phyloP scores from a whole-genome alignment of 2,888 invertebrate genomes.

The Aphrophora alni region DNA sequence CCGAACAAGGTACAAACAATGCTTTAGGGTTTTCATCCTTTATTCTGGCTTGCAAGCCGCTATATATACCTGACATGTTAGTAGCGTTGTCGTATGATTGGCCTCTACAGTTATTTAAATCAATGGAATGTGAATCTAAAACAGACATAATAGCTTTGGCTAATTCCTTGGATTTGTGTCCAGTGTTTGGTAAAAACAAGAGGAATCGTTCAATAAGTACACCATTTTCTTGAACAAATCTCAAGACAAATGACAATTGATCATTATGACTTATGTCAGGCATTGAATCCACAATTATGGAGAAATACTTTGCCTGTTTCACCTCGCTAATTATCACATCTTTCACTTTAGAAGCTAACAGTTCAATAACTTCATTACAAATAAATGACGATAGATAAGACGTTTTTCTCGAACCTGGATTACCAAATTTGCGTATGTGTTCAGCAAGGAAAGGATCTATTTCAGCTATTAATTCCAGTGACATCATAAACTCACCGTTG shows the following conservation, averaged over 20 bases:
- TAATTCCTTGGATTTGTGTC: constrained; percentile 29
- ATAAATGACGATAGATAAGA: constrained; percentile 33
- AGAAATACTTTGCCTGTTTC: constrained; percentile 26
- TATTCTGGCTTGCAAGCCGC: constrained; percentile 30
- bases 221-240: constrained; percentile 29
- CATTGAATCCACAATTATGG: constrained; percentile 21
- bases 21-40: constrained; percentile 25
- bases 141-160: constrained; percentile 17
- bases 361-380: constrained; percentile 30
- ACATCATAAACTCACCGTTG: constrained; percentile 32
- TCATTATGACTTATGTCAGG: constrained; percentile 26
- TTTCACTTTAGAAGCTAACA: constrained; percentile 26
- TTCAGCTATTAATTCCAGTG: constrained; percentile 37
- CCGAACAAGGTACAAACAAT: constrained; percentile 21
- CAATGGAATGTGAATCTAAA: constrained; percentile 22
- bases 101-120: constrained; percentile 48
- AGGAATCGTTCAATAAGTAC: constrained; percentile 34
- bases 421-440: constrained; percentile 32
- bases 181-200: constrained; percentile 28
- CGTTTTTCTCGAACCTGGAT: constrained; percentile 24
- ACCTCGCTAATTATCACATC: constrained; percentile 28
- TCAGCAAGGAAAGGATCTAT: constrained; percentile 30
- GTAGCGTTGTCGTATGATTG: constrained; percentile 52
- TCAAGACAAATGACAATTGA: constrained; percentile 35
- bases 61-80: constrained; percentile 36